These are phyloP conservation scores for Labeo calbasu DNA, from an alignment of 2,797 vertebrate species.

Conservation along the genomic window DNA sequence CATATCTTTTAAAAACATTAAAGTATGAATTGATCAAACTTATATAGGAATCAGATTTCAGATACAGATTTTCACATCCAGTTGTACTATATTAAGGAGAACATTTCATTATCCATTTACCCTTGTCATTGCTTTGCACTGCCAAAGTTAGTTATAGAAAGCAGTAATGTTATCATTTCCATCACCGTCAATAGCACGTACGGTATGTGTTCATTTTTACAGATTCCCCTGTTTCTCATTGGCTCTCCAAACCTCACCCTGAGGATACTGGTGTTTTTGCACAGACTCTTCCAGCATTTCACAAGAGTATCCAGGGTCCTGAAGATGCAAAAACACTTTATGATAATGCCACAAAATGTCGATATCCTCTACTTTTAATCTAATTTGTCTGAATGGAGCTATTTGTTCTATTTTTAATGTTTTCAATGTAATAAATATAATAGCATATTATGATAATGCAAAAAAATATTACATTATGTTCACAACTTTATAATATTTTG, in stretches of 20 bases:
- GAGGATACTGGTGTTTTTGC: conserved; percentile 78
- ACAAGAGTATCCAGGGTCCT: conserved; percentile 86
- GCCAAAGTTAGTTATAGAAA: not conserved
- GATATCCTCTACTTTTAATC: not conserved
- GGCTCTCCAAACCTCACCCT: conserved; percentile 80
- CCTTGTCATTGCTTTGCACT: not conserved
- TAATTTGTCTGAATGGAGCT: not conserved
- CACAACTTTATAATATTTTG: not conserved
- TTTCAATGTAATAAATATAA: not conserved
- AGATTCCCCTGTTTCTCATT: conserved; percentile 24
- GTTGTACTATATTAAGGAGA: not conserved
- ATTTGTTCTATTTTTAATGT: not conserved
- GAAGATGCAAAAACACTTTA: conserved; percentile 30
- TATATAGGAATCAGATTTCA: not conserved
- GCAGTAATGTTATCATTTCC: not conserved
- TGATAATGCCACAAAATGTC: not conserved
- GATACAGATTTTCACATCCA: not conserved
- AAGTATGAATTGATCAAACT: not conserved
- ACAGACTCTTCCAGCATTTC: conserved; percentile 86
- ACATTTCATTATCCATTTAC: not conserved
- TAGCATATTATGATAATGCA: not conserved
- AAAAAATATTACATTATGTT: not conserved
- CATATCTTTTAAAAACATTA: not conserved
- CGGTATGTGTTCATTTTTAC: not conserved
- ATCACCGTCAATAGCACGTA: not conserved